Evolutionary conservation across 2,888 invertebrate genomes (phyloP), one percentile per base, ranked within the genome.

Genomic region (Capitulum mitella): DNA sequence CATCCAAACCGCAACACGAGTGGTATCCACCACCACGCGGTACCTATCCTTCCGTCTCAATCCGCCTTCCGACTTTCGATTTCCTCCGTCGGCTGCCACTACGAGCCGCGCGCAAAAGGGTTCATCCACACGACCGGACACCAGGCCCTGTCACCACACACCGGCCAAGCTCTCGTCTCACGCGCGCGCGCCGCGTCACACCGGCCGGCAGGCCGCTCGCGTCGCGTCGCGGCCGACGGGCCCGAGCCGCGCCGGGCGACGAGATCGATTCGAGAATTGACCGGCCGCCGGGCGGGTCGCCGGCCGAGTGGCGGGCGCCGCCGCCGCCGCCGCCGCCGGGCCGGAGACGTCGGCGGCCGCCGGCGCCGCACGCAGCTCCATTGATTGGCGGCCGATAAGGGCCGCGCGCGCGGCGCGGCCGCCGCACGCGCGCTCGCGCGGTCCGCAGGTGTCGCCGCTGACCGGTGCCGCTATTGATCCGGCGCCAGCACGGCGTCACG

Each of bases 241-340:
- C 3, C 8, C 51, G 51, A 19, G 51, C 51, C 10, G 51, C 3
- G 3, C 19, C 51, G 10, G 51, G 19, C 54, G 54, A n/a, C 54
- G 54, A n/a, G 54, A 54, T 54, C 54, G 54, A 54, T 54, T 14
- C 22, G 22, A 10, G 54, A 19, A 22, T 22, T 54, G 54, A 54
- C 54, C 22, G 54, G 54, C 2, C 54, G 54, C 22, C 2, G n/a
- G 5, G 5, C 26, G 1, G 54, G 54, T 10, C 26, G 84, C 85
- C 80, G 84, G 81, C 84, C 85, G 82, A 83, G 83, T 80, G 83
- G 83, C 77, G 86, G 54, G 3, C 51, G 19, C 3, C 19, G 51
- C 51, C 51, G 51, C 46, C 46, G 46, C 46, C 46, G 46, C 51
- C 51, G 51, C 51, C 54, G n/a, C 54, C 54, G 54, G 22, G 26